phyloP scores from a whole-genome alignment of 2,888 invertebrate species.

The Drosophila histrio region DNA sequence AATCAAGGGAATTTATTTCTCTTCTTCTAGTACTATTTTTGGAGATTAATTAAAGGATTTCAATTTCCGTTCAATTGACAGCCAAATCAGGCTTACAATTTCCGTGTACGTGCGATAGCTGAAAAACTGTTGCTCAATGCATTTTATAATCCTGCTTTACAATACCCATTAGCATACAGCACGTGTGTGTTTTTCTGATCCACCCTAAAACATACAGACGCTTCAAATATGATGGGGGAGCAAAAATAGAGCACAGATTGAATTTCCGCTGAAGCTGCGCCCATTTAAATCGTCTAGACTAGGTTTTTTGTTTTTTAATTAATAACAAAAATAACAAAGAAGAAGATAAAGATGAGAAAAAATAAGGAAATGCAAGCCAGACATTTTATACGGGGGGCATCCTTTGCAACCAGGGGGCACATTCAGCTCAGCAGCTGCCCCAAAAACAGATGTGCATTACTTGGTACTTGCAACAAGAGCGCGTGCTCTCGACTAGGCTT shows the following conservation, averaged over 20 bases:
- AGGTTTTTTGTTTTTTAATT: constrained; percentile 69
- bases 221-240: constrained; percentile 35
- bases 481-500: constrained; percentile 72
- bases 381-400: constrained; percentile 43
- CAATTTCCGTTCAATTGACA: constrained; percentile 56
- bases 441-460: constrained; percentile 65
- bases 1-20: not conserved
- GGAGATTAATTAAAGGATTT: constrained; percentile 60
- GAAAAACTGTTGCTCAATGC: constrained; percentile 25
- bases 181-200: constrained; percentile 23
- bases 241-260: constrained; percentile 75
- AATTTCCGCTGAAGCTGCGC: constrained; percentile 68
- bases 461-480: constrained; percentile 51
- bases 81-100: constrained; percentile 45
- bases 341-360: constrained; percentile 13
- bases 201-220: constrained; percentile 22
- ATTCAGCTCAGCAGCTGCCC: constrained; percentile 44
- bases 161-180: constrained; percentile 37
- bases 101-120: constrained; percentile 55
- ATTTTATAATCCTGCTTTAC: constrained; percentile 45
- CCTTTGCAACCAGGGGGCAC: constrained; percentile 41
- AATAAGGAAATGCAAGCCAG: constrained; percentile 44
- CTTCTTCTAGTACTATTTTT: not conserved
- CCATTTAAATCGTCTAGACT: constrained; percentile 72
- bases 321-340: constrained; percentile 50